Evolutionary conservation across 2,113 vertebrate species (phyloP).

Genomic region (Microcebus ravelobensis): DNA sequence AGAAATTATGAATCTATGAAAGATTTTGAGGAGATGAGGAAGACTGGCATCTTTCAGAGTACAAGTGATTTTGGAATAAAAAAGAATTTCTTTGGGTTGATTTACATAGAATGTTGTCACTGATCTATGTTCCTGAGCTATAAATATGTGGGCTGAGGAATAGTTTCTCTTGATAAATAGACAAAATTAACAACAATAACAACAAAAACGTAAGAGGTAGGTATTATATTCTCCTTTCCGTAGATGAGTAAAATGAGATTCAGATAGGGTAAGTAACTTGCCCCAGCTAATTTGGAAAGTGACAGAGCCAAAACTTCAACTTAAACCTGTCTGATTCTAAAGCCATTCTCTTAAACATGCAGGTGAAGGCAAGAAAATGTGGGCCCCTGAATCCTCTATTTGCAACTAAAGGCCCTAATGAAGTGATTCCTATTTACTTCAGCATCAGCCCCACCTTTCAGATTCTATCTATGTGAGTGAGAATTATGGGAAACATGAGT

Average conservation of each 20-base stretch:
- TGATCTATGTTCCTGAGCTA: too few relatives aligned
- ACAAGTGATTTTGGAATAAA: too few relatives aligned
- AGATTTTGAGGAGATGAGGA: too few relatives aligned
- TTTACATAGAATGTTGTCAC: too few relatives aligned
- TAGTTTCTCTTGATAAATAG: too few relatives aligned
- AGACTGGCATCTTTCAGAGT: too few relatives aligned
- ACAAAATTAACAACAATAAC: too few relatives aligned
- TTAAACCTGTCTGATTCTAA: not conserved
- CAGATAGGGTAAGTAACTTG: not conserved
- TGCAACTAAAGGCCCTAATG: not conserved
- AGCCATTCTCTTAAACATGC: not conserved
- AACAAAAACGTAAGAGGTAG: not conserved
- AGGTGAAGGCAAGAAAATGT: not conserved
- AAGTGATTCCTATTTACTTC: not conserved
- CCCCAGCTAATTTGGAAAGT: conserved; percentile 7
- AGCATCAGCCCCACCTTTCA: not conserved
- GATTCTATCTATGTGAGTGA: not conserved
- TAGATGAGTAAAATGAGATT: not conserved
- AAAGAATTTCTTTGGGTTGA: too few relatives aligned
- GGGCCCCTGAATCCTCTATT: not conserved
- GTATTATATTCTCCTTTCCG: not conserved
- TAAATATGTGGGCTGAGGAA: too few relatives aligned
- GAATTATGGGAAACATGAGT: not conserved
- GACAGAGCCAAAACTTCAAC: conserved; percentile 23
- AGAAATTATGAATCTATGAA: too few relatives aligned